phyloP scores from a whole-genome alignment of 2,797 vertebrate genomes.

The Eleutherodactylus coqui region DNA sequence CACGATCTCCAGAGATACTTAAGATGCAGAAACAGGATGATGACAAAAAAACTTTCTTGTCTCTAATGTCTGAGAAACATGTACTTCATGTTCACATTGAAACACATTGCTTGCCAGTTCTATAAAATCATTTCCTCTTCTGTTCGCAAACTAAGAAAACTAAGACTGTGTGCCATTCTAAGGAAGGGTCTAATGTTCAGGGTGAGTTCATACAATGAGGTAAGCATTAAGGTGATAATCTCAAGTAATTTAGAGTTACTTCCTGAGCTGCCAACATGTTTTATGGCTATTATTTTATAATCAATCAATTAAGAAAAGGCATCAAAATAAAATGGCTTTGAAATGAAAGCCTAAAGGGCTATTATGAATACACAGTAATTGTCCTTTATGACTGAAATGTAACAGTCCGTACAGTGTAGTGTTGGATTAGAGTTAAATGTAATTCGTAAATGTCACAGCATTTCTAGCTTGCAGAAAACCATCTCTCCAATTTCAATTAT shows the following conservation, averaged over 20 bases:
- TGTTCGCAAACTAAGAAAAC: constrained; percentile 42
- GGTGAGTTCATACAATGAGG: constrained; percentile 61
- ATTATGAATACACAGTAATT: constrained; percentile 58
- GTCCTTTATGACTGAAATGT: constrained; percentile 52
- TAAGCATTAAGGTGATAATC: constrained; percentile 62
- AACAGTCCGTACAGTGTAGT: constrained; percentile 36
- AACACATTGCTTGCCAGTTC: constrained; percentile 31
- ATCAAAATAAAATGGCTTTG: constrained; percentile 56
- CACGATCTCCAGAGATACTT: constrained; percentile 1
- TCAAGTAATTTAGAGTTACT: constrained; percentile 58
- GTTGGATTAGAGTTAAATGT: constrained; percentile 45
- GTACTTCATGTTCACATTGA: constrained; percentile 38
- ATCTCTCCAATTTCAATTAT: constrained; percentile 1
- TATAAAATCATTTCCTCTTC: constrained; percentile 38
- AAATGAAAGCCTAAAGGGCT: constrained; percentile 54
- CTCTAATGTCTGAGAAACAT: not conserved
- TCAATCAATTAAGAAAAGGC: constrained; percentile 61
- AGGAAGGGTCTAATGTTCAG: constrained; percentile 53
- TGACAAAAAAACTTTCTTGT: constrained; percentile 20
- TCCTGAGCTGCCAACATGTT: constrained; percentile 64
- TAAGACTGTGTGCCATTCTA: constrained; percentile 48
- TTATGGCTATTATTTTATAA: constrained; percentile 63
- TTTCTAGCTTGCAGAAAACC: constrained; percentile 29
- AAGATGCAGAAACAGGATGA: constrained; percentile 22
- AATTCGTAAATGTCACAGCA: constrained; percentile 57